Conservation (phyloP, 2,113 vertebrate genomes). For the Brachionichthys hirsutus region DNA sequence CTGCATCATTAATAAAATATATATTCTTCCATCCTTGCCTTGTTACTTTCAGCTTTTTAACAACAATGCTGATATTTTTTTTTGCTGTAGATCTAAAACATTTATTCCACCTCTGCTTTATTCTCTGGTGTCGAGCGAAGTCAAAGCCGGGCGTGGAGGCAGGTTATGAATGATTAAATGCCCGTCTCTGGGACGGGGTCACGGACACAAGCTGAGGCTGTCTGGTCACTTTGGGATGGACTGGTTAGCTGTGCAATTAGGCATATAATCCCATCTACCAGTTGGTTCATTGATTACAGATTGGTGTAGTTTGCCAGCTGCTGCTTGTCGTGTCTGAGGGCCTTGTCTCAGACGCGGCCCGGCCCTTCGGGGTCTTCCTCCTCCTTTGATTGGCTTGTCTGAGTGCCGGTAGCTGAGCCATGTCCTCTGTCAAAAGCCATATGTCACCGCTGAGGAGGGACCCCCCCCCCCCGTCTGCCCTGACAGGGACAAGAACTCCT, state of each 20-base stretch:
- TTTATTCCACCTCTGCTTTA: conserved; percentile 2
- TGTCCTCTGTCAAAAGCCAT: conserved; percentile 71
- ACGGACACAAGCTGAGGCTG: conserved; percentile 75
- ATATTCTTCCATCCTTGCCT: neutral
- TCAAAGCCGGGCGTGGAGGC: conserved; percentile 51
- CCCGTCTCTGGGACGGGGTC: conserved; percentile 62
- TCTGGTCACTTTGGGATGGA: conserved; percentile 72
- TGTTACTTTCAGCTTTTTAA: too few relatives aligned
- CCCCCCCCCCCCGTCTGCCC: conserved; percentile 45
- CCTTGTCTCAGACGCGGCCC: conserved; percentile 60
- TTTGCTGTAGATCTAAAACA: neutral
- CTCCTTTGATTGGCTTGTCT: conserved; percentile 67
- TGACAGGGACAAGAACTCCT: conserved; percentile 26
- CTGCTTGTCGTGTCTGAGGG: conserved; percentile 72
- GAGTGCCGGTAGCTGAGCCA: conserved; percentile 43
- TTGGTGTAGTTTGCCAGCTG: conserved; percentile 79
- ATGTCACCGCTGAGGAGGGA: conserved; percentile 67
- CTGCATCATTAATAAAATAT: neutral
- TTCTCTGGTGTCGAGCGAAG: conserved; percentile 21
- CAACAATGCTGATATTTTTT: too few relatives aligned
- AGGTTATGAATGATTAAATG: conserved; percentile 75
- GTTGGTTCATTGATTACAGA: conserved; percentile 82
- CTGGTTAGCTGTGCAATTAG: conserved; percentile 79
- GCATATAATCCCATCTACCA: conserved; percentile 78
- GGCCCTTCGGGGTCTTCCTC: conserved; percentile 50